Conservation (phyloP, 92 coral and sea anemone species). For the Phenganax subtilis region DNA sequence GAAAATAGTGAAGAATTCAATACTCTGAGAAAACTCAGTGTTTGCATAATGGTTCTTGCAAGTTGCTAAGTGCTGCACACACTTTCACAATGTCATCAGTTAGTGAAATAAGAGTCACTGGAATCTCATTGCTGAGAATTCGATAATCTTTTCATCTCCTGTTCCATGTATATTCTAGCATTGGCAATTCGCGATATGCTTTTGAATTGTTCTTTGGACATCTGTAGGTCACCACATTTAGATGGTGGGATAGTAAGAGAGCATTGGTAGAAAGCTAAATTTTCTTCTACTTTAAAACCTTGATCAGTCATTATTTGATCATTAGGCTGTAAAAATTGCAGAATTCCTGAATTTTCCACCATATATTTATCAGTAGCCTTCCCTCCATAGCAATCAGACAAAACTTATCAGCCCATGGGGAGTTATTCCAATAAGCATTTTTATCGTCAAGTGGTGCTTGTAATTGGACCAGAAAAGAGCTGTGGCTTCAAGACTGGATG, state of each 20-base stretch:
- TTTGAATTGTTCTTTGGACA: too few relatives aligned
- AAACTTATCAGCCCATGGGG: slow-evolving; percentile 33
- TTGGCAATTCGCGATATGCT: too few relatives aligned
- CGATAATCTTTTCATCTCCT: too few relatives aligned
- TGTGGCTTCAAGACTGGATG: slow-evolving; percentile 11
- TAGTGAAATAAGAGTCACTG: too few relatives aligned
- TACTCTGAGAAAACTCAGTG: not conserved
- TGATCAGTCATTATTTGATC: slow-evolving; percentile 45
- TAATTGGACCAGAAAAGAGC: slow-evolving; percentile 38
- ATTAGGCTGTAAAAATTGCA: slow-evolving; percentile 32
- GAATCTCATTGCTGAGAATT: too few relatives aligned
- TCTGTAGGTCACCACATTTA: too few relatives aligned
- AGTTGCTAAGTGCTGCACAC: too few relatives aligned
- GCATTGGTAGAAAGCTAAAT: too few relatives aligned
- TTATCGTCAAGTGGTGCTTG: slow-evolving; percentile 36
- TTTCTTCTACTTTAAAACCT: slow-evolving; percentile 12
- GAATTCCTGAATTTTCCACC: slow-evolving; percentile 30
- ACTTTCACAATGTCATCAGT: too few relatives aligned
- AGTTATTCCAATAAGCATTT: slow-evolving; percentile 32
- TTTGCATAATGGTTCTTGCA: too few relatives aligned
- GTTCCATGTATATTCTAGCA: too few relatives aligned
- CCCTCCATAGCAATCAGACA: slow-evolving; percentile 25
- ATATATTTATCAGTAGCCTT: slow-evolving; percentile 36
- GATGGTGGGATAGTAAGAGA: too few relatives aligned
- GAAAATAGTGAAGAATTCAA: not conserved